Conservation (phyloP, 1,140 invertebrate species). For the Drosophila littoralis region DNA sequence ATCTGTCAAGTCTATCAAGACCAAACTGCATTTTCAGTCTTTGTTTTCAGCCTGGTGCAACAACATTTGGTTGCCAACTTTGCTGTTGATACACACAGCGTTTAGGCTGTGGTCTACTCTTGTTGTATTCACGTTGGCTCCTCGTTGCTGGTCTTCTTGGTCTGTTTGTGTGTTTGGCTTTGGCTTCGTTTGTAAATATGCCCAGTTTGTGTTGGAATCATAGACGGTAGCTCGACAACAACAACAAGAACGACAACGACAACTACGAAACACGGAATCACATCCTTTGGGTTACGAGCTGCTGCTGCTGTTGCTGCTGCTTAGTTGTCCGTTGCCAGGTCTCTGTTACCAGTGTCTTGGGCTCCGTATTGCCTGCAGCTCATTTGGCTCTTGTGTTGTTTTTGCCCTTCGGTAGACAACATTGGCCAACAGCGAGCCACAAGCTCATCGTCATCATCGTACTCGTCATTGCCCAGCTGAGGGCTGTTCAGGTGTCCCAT, state of each 20-base stretch:
- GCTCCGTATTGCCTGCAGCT: constrained; percentile 51
- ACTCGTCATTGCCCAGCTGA: constrained; percentile 54
- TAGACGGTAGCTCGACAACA: constrained; percentile 43
- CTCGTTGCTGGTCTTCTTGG: constrained; percentile 22
- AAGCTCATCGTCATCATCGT: constrained; percentile 28
- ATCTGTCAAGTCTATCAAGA: constrained; percentile 54
- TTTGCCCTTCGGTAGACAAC: constrained; percentile 48
- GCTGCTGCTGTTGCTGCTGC: constrained; percentile 1
- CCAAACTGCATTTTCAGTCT: constrained; percentile 29
- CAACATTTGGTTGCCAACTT: constrained; percentile 81
- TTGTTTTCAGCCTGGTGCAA: constrained; percentile 67
- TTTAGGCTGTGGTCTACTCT: constrained; percentile 64
- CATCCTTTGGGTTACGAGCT: constrained; percentile 34
- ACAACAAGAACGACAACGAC: constrained; percentile 18
- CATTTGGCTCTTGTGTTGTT: constrained; percentile 60
- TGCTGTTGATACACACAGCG: constrained; percentile 71
- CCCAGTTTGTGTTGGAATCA: constrained; percentile 46
- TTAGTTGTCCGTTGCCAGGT: constrained; percentile 26
- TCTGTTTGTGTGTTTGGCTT: constrained; percentile 55
- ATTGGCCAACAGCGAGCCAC: constrained; percentile 59
- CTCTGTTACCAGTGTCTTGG: constrained; percentile 19
- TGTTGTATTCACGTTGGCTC: constrained; percentile 33
- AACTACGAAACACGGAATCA: constrained; percentile 16
- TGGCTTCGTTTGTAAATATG: constrained; percentile 61
- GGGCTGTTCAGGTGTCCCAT: constrained; percentile 72